Base-by-base conservation (phyloP, 2,888 invertebrate genomes). In the Nomada ruficornis region DNA sequence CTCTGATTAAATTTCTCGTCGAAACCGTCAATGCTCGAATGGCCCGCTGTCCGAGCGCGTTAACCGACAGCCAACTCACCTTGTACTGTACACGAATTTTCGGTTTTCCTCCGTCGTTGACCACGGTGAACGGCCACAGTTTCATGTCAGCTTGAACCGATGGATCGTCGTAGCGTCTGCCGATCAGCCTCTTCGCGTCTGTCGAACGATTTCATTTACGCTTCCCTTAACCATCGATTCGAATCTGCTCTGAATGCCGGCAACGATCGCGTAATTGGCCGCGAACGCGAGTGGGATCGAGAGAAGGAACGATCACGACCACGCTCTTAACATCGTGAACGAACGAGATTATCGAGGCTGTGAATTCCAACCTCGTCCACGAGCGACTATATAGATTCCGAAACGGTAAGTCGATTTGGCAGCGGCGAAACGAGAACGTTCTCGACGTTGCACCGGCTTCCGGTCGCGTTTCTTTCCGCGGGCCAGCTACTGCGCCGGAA, bases 81-180 rank as follows among this genome's bases (percentile, higher is more conserved):
- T 86, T 84, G 62, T 82, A 87, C 44, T 80, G 82, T 0, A 97
- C 96, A 89, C 96, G 94, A 85, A 98, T 96, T 94, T 96, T 97
- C 0, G 97, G 97, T 90, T 96, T 97, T 0, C 96, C 96, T 5
- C 94, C 94, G 54, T 97, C 96, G 77, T 95, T 96, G 42, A 96
- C 91, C 0, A 96, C 96, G 87, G 94, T 94, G 93, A 98, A 98
- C 0, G 98, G 97, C 98, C 98, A 98, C 90, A 97, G 96, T 92
- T 97, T 97, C 92, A 97, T 96, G 92, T 98, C 98, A 63, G 96
- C 95, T 93, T 97, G 97, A 47, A 98, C 96, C 90, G 96, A 96
- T 0, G 95, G 94, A 90, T 98, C 98, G 87, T 97, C 96, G 92
- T 96, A 98, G 89, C 96, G 96, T 75, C 98, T 95, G 2, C 98